Base-by-base conservation (phyloP, 2,113 vertebrate genomes). In the Pongo pygmaeus region DNA sequence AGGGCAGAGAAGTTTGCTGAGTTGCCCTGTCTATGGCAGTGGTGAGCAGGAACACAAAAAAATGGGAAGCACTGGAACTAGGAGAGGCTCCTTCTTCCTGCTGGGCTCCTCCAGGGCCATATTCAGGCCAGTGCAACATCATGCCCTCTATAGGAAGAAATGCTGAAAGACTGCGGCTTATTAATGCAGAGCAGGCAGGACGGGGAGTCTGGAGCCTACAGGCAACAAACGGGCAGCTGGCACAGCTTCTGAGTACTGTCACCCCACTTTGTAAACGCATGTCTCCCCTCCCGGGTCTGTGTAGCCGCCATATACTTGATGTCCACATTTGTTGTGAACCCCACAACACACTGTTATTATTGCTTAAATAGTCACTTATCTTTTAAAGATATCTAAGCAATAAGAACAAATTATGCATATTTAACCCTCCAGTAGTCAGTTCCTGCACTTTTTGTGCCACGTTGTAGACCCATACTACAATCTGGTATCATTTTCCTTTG, bases 251-350 rank as follows among this genome's bases (percentile, higher is more conserved):
- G 12, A 25, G 84, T 6, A 25, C 23, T 14, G 17, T 32, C 2
- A 14, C 10, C 2, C 48, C 38, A 5, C 25, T 1, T 25, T 6
- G 4, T 20, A 18, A 10, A 2, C 0, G 2, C 3, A 0, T 16
- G 1, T 17, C 80, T 38, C 43, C 32, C 3, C 3, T 27, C 16
- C 18, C n/a, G 16, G 30, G 40, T 50, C 46, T 35, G 46, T 18
- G 52, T 13, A 1, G 67, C 2, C 35, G 59, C 70, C 67, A 0
- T 0, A 1, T 22, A 38, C 81, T 43, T 55, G 25, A 23, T 6
- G 10, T 30, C 75, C 7, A 2, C 9, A 0, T 3, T 0, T 3
- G 50, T 27, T 8, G 35, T 35, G 55, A 57, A 43, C 38, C 46
- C 43, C 79, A 50, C 3, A 14, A 10, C 57, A 25, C 16, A 11